Percentiles rank a stretch among this genome's conserved stretches.
These are phyloP conservation scores for Oxystoma pomonae DNA, from an alignment of 2,888 invertebrate species.

Conservation along the genomic window DNA sequence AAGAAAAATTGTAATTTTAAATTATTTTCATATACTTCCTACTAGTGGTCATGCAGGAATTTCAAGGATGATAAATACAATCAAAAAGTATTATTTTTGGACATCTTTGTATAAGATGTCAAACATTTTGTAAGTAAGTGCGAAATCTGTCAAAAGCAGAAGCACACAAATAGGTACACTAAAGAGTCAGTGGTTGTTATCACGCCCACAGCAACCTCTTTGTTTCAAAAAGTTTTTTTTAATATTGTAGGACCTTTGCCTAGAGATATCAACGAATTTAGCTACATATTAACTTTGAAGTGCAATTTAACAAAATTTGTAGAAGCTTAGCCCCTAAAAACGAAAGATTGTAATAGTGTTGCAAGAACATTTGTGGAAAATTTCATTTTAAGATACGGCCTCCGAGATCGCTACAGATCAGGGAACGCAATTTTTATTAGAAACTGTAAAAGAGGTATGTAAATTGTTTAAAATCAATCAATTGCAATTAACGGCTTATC, in stretches of 20 bases:
- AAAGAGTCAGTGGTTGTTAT: conserved; percentile 19
- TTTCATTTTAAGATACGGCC: no score
- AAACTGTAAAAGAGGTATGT: no score
- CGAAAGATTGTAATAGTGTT: neutral
- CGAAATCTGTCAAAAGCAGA: conserved; percentile 16
- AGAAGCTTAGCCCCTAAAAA: neutral
- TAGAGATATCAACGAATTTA: no score
- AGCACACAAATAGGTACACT: conserved; percentile 13
- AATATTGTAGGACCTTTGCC: neutral
- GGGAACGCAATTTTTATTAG: no score
- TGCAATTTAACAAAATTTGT: conserved; percentile 19
- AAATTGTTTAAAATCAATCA: no score
- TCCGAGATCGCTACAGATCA: no score
- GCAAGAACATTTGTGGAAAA: conserved; percentile 20
- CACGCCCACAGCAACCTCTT: conserved; percentile 21
- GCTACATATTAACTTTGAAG: conserved; percentile 21
- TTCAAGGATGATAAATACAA: conserved; percentile 19
- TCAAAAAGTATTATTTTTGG: conserved; percentile 25
- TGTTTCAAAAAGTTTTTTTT: conserved; percentile 25
- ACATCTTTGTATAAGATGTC: conserved; percentile 2
- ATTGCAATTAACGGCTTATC: no score
- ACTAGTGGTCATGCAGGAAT: no score
- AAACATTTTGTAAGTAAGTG: conserved; percentile 21
- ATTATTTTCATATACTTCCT: conserved; percentile 13
- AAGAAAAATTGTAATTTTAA: conserved; percentile 4